phyloP scores from a whole-genome alignment of 1,140 invertebrate species.

The Eumaeus atala region DNA sequence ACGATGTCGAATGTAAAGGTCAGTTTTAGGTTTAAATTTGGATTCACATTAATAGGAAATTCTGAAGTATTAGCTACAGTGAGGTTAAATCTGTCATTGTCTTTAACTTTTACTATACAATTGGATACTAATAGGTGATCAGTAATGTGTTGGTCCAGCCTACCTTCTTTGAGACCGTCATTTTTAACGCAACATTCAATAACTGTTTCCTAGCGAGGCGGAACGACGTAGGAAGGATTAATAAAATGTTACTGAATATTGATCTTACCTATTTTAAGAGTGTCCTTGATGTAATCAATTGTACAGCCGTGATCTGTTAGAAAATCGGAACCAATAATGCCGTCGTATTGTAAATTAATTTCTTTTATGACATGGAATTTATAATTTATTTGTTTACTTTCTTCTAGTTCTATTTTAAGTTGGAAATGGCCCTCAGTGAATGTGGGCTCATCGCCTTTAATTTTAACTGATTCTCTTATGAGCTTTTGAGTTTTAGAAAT shows the following conservation, averaged over 20 bases:
- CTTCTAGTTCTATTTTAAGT: no score
- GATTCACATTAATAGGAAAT: neutral
- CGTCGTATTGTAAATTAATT: no score
- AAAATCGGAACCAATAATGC: no score
- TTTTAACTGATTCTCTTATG: no score
- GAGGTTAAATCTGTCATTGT: slow-evolving; percentile 22
- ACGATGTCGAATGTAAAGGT: neutral
- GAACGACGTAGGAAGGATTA: slow-evolving; percentile 22
- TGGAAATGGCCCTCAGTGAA: no score
- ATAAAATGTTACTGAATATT: slow-evolving; percentile 17
- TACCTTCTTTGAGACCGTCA: slow-evolving; percentile 18
- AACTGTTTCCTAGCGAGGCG: slow-evolving; percentile 22
- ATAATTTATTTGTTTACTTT: no score
- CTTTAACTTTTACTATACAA: slow-evolving; percentile 25
- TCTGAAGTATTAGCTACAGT: slow-evolving; percentile 23
- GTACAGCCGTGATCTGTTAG: no score
- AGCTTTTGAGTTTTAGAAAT: no score
- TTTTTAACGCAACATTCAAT: slow-evolving; percentile 26
- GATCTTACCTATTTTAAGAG: slow-evolving; percentile 9
- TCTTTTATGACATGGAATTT: no score
- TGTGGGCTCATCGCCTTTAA: no score
- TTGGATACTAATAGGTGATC: slow-evolving; percentile 22
- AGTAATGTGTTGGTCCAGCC: slow-evolving; percentile 21
- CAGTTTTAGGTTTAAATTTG: neutral
- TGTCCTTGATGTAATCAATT: slow-evolving; percentile 19